Evolutionary conservation across 1,140 invertebrate species (phyloP).

Genomic region (Teleogryllus occipitalis): DNA sequence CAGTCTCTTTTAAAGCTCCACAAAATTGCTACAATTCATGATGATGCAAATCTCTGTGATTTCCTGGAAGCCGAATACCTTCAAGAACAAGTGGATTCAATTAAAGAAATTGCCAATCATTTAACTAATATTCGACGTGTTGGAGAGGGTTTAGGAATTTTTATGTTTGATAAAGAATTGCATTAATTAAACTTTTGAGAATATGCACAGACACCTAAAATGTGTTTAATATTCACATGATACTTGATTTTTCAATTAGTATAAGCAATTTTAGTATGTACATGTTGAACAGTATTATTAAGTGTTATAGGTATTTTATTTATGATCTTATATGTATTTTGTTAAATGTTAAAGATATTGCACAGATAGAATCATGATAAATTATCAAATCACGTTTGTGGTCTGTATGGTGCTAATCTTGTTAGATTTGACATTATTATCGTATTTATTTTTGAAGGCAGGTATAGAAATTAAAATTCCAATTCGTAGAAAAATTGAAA

Average conservation of each 20-base stretch:
- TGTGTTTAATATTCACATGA: too few species aligned
- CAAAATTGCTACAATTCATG: constrained; percentile 49
- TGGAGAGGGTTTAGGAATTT: constrained; percentile 63
- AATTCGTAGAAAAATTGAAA: too few species aligned
- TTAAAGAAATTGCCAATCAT: constrained; percentile 61
- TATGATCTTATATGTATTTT: too few species aligned
- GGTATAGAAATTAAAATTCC: too few species aligned
- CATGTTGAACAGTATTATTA: too few species aligned
- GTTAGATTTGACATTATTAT: too few species aligned
- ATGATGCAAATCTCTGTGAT: constrained; percentile 62
- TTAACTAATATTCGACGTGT: constrained; percentile 62
- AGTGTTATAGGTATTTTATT: too few species aligned
- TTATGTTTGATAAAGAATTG: constrained; percentile 61
- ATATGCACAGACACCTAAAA: too few species aligned
- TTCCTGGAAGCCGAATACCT: constrained; percentile 64
- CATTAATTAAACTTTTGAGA: constrained; percentile 23
- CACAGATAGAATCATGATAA: not conserved
- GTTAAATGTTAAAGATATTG: not conserved
- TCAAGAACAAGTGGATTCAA: constrained; percentile 66
- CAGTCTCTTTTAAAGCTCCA: constrained; percentile 61
- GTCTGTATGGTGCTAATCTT: not conserved
- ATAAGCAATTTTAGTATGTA: too few species aligned
- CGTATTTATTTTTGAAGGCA: too few species aligned
- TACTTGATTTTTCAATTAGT: too few species aligned
- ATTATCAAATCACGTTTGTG: not conserved